phyloP scores from a whole-genome alignment of 2,797 vertebrate species.

The Nyctalus aviator region DNA sequence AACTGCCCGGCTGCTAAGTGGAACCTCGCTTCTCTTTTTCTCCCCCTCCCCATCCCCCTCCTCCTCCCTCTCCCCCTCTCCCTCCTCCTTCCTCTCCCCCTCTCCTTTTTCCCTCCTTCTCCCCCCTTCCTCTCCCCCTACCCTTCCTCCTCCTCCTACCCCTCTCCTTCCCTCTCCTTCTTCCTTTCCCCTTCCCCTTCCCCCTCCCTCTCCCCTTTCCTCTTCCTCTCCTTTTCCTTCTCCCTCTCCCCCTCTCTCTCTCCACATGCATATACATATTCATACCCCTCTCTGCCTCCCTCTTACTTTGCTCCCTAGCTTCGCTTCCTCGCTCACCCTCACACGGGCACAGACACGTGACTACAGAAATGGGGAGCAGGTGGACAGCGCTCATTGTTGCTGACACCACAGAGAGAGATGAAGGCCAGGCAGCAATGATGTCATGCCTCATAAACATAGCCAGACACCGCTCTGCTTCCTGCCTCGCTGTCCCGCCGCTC shows the following conservation, averaged over 20 bases:
- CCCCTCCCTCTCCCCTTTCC: too few relatives aligned
- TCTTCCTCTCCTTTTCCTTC: too few relatives aligned
- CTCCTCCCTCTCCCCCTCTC: too few relatives aligned
- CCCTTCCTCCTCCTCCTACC: too few relatives aligned
- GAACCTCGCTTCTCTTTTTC: neutral
- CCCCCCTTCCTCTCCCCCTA: too few relatives aligned
- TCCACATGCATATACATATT: neutral
- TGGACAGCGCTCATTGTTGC: neutral
- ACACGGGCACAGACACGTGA: neutral
- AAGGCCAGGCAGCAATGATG: neutral
- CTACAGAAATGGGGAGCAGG: slow-evolving; percentile 44
- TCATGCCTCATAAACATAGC: neutral
- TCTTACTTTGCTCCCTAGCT: neutral
- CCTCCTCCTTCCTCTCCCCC: too few relatives aligned
- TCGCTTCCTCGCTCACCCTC: neutral
- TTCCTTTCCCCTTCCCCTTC: too few relatives aligned
- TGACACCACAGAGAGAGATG: neutral
- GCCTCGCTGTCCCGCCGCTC: neutral
- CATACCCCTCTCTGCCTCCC: too few relatives aligned
- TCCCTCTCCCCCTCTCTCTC: too few relatives aligned
- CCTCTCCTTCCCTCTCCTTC: too few relatives aligned
- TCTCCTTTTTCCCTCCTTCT: too few relatives aligned
- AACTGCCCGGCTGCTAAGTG: neutral
- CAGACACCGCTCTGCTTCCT: neutral
- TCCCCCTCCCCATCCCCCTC: too few relatives aligned